phyloP scores from a whole-genome alignment of 2,113 vertebrate genomes.

The Anseranas semipalmata region DNA sequence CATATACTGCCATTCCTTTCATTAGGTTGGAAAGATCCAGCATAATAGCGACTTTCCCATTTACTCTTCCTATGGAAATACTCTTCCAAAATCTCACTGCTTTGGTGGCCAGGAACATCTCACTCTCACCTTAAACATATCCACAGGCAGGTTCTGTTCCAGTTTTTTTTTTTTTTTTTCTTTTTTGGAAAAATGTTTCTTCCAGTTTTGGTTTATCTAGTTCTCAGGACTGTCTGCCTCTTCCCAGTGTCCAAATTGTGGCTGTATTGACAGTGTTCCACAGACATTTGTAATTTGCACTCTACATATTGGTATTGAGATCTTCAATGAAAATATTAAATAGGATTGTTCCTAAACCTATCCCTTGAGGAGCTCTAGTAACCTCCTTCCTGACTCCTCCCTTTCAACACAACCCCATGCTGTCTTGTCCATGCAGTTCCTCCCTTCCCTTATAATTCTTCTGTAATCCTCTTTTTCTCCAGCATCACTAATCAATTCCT shows the following conservation, averaged over 20 bases:
- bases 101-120: background rate
- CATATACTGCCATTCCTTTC: background rate
- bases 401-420: background rate
- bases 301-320: background rate
- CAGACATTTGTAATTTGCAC: background rate
- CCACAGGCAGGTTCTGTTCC: background rate
- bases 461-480: background rate
- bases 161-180: background rate
- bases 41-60: background rate
- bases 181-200: background rate
- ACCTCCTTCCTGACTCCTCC: background rate
- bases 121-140: background rate
- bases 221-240: background rate
- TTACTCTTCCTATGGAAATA: background rate
- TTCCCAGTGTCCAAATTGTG: background rate
- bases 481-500: slow-evolving; percentile 3
- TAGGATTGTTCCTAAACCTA: background rate
- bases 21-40: background rate
- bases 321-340: background rate
- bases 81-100: background rate
- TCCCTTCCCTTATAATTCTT: background rate
- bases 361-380: background rate
- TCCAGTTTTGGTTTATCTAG: background rate
- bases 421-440: background rate
- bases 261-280: background rate